Conservation (phyloP, 2,797 vertebrate genomes). For the Chromobotia macracanthus region DNA sequence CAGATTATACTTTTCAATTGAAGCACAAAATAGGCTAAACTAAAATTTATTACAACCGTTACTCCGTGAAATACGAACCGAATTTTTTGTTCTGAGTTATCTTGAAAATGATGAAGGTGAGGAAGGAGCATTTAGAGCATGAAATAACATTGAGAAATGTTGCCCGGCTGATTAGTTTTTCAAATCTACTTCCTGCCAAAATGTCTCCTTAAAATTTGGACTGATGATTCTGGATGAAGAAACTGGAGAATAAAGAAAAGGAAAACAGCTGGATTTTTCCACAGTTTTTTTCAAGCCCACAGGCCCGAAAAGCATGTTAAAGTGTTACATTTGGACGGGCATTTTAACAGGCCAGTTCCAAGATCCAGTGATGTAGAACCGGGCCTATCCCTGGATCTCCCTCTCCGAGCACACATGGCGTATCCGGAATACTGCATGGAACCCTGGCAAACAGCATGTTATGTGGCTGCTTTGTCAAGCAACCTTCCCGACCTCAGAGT, state of each 20-base stretch:
- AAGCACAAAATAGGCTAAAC: slow-evolving; percentile 71
- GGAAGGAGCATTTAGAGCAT: slow-evolving; percentile 58
- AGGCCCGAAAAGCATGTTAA: background rate
- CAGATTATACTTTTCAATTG: slow-evolving; percentile 71
- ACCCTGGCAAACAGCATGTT: slow-evolving; percentile 18
- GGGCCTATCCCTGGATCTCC: background rate
- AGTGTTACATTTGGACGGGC: background rate
- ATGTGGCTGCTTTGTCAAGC: slow-evolving; percentile 22
- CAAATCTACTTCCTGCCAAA: slow-evolving; percentile 65
- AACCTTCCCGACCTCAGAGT: slow-evolving; percentile 22
- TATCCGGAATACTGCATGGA: background rate
- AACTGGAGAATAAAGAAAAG: background rate
- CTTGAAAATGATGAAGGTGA: slow-evolving; percentile 53
- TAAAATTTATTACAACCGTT: slow-evolving; percentile 62
- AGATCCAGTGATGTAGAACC: background rate
- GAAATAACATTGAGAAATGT: slow-evolving; percentile 60
- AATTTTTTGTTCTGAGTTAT: slow-evolving; percentile 64
- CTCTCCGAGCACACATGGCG: background rate
- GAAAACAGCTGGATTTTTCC: slow-evolving; percentile 2
- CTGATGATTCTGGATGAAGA: slow-evolving; percentile 61
- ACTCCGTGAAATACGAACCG: slow-evolving; percentile 57
- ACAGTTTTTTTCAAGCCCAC: background rate
- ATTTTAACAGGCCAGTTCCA: background rate
- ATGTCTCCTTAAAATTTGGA: slow-evolving; percentile 68
- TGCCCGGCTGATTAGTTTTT: slow-evolving; percentile 69